phyloP scores from a whole-genome alignment of 1,140 invertebrate species.

The Nylanderia fulva region DNA sequence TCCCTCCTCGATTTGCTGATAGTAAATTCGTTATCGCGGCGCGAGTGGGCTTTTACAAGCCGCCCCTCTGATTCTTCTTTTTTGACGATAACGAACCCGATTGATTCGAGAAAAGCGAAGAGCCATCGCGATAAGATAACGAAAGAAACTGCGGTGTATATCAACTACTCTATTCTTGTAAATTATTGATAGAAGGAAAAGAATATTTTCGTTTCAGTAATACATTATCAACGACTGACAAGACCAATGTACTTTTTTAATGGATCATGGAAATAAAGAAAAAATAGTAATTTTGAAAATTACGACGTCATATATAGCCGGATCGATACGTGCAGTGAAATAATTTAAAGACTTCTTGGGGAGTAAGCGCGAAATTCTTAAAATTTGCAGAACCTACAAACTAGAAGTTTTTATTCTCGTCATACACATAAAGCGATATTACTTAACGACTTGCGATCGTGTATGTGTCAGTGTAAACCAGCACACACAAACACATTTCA shows the following conservation, averaged over 20 bases:
- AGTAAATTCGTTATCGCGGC: constrained; percentile 56
- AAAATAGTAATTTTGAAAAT: constrained; percentile 32
- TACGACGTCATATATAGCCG: background rate
- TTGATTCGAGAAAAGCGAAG: constrained; percentile 5
- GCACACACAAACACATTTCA: background rate
- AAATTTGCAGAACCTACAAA: constrained; percentile 3
- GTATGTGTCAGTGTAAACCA: background rate
- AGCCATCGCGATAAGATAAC: constrained; percentile 37
- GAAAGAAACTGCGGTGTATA: background rate
- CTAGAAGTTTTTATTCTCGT: background rate
- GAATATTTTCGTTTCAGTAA: background rate
- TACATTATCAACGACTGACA: constrained; percentile 36
- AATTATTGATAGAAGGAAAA: constrained; percentile 26
- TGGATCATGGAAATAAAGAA: constrained; percentile 16
- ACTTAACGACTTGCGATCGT: constrained; percentile 6
- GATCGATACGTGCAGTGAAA: constrained; percentile 35
- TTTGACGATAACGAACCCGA: constrained; percentile 52
- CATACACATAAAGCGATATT: background rate
- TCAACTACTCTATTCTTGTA: constrained; percentile 17
- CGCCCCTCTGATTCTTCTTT: constrained; percentile 16
- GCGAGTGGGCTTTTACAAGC: constrained; percentile 7
- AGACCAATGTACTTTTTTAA: background rate
- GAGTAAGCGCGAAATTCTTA: background rate
- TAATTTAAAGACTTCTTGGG: constrained; percentile 43
- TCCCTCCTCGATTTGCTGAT: constrained; percentile 38